These are phyloP conservation scores for Junonia oenone DNA, from an alignment of 2,888 invertebrate species.

Conservation along the genomic window DNA sequence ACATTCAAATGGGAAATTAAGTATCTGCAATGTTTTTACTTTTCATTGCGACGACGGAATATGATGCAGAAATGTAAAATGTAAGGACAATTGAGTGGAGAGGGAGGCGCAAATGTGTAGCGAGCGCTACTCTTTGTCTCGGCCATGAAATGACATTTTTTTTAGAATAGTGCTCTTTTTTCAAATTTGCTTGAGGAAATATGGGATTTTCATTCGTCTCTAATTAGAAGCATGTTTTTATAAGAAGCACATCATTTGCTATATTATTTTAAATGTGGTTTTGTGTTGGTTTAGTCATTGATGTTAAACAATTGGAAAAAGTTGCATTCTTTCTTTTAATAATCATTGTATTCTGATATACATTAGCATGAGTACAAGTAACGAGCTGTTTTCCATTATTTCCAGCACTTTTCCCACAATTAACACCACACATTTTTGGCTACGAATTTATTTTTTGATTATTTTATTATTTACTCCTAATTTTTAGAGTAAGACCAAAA, in stretches of 20 bases:
- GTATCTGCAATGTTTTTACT: constrained; percentile 67
- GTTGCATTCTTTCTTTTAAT: neutral
- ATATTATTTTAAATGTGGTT: neutral
- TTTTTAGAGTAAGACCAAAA: no score
- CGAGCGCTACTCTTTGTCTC: constrained; percentile 52
- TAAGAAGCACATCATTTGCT: neutral
- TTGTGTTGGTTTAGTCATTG: neutral
- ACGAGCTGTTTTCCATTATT: no score
- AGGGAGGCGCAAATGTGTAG: constrained; percentile 57
- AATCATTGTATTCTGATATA: no score
- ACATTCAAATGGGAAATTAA: constrained; percentile 10
- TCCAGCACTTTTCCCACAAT: no score
- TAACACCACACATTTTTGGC: no score
- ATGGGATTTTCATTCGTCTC: constrained; percentile 24
- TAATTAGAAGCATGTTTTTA: constrained; percentile 19
- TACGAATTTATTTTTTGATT: no score
- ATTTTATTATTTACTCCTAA: no score
- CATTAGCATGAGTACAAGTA: no score
- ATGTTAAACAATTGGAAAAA: neutral
- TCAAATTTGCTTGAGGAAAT: constrained; percentile 38
- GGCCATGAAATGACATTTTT: constrained; percentile 44
- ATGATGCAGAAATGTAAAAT: constrained; percentile 77
- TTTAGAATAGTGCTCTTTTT: constrained; percentile 44
- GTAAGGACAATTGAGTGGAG: constrained; percentile 71
- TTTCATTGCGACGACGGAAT: constrained; percentile 71